phyloP scores from a whole-genome alignment of 2,888 invertebrate species.

The Drosophila kuntzei region DNA sequence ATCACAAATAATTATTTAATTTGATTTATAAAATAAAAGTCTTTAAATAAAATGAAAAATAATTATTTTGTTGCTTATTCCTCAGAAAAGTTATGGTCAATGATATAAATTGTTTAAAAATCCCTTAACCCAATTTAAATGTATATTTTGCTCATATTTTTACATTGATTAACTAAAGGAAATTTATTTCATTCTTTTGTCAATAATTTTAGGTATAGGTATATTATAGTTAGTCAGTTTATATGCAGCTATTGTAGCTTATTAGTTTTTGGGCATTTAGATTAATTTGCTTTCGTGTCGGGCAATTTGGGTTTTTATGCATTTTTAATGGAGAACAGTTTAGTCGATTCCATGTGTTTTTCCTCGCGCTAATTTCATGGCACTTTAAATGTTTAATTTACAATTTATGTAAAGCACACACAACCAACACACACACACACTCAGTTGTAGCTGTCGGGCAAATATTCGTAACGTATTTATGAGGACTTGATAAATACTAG shows the following conservation, averaged over 20 bases:
- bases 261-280: slow-evolving; percentile 61
- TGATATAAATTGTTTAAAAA: too few species aligned
- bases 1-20: too few species aligned
- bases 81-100: too few species aligned
- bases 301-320: slow-evolving; percentile 66
- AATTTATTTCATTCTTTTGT: not conserved
- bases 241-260: slow-evolving; percentile 11
- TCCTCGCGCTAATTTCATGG: slow-evolving; percentile 69
- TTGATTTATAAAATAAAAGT: too few species aligned
- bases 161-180: too few species aligned
- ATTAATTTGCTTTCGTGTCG: slow-evolving; percentile 61
- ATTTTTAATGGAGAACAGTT: slow-evolving; percentile 70
- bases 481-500: slow-evolving; percentile 83
- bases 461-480: slow-evolving; percentile 63
- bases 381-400: slow-evolving; percentile 79
- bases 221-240: slow-evolving; percentile 6
- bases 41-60: too few species aligned
- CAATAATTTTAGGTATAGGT: not conserved
- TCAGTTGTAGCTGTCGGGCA: slow-evolving; percentile 35
- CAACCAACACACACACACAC: slow-evolving; percentile 21
- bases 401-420: slow-evolving; percentile 67
- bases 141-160: too few species aligned
- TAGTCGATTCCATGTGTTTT: slow-evolving; percentile 61
- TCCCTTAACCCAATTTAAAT: too few species aligned
- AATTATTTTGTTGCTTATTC: too few species aligned